phyloP scores from a whole-genome alignment of 1,140 invertebrate species.

The Drosophila lowei region DNA sequence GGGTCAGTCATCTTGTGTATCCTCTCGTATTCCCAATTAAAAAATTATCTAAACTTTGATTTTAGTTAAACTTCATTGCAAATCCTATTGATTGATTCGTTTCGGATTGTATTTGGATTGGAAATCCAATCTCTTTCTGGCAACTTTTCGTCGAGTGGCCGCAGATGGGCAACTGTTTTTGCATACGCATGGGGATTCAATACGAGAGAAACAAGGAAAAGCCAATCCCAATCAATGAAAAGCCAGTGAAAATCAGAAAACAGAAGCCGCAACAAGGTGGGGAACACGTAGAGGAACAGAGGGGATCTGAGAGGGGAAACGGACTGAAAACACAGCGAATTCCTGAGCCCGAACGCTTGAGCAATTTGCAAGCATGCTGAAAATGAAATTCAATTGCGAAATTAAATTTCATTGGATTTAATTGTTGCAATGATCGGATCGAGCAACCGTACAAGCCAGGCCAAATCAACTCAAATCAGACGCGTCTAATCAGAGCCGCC shows the following conservation, averaged over 20 bases:
- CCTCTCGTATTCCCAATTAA: no score
- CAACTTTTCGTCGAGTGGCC: no score
- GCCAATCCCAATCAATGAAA: no score
- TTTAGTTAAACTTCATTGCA: background rate
- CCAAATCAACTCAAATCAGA: conserved; percentile 39
- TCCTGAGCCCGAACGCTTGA: conserved; percentile 61
- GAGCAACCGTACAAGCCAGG: conserved; percentile 24
- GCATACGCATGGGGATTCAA: background rate
- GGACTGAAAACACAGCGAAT: conserved; percentile 15
- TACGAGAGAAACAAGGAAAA: conserved; percentile 9
- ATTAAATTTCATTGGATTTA: conserved; percentile 59
- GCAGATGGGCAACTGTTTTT: background rate
- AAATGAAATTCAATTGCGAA: conserved; percentile 57
- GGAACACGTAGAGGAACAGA: background rate
- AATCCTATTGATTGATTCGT: background rate
- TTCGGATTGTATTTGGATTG: no score
- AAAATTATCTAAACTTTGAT: no score
- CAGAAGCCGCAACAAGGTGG: conserved; percentile 5
- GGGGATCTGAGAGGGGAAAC: conserved; percentile 31
- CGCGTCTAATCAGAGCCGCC: conserved; percentile 39
- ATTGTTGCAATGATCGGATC: conserved; percentile 60
- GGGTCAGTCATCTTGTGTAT: no score
- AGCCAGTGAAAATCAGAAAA: conserved; percentile 28
- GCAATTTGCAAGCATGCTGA: conserved; percentile 57
- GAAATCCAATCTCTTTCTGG: background rate